Evolutionary conservation across 2,888 invertebrate species (phyloP).

Genomic region (Lithophane leautieri): DNA sequence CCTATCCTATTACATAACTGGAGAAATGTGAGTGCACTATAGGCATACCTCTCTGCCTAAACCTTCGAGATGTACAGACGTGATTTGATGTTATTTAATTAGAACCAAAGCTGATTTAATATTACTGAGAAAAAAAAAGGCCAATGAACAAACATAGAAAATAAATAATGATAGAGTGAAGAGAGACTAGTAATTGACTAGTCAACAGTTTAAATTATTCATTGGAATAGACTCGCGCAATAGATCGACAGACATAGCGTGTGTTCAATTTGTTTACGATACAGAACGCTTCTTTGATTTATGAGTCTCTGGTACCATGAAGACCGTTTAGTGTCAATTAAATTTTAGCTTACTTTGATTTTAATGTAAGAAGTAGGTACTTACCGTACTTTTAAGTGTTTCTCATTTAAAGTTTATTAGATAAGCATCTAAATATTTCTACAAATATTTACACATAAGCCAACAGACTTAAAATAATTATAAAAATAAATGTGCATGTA

Average conservation of each 20-base stretch:
- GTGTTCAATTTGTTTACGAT: slow-evolving; percentile 18
- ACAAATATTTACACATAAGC: no score
- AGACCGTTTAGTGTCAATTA: not conserved
- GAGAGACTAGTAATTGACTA: not conserved
- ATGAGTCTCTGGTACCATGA: slow-evolving; percentile 27
- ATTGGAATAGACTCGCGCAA: slow-evolving; percentile 6
- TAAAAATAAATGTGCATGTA: no score
- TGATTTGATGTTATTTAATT: not conserved
- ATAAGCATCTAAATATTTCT: no score
- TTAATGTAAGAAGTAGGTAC: not conserved
- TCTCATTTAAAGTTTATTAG: no score
- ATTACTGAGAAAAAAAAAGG: not conserved
- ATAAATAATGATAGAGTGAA: slow-evolving; percentile 5
- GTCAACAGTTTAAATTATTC: slow-evolving; percentile 35
- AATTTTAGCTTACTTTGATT: not conserved
- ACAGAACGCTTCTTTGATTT: slow-evolving; percentile 26
- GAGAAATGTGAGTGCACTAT: not conserved
- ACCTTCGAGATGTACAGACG: not conserved
- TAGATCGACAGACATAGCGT: slow-evolving; percentile 26
- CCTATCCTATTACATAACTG: not conserved
- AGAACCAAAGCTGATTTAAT: slow-evolving; percentile 1
- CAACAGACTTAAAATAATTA: no score
- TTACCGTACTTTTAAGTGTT: no score
- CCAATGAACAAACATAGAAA: not conserved
- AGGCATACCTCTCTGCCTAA: not conserved